Conservation (phyloP, 2,888 invertebrate species). For the Rotaria socialis region DNA sequence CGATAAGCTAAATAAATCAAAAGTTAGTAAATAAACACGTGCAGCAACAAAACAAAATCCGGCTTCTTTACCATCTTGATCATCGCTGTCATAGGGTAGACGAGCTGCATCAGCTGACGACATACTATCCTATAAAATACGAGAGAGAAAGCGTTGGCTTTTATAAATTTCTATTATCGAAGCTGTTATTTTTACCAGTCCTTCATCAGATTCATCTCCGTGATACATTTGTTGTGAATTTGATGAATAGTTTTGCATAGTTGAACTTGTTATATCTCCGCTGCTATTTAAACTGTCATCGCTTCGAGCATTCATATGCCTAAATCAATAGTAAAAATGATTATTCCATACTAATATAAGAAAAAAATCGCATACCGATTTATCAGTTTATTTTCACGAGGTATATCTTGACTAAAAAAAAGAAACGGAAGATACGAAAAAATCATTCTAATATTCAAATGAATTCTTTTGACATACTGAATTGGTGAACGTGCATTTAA, state of each 20-base stretch:
- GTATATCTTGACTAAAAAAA: background rate
- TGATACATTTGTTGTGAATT: background rate
- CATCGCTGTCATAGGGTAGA: background rate
- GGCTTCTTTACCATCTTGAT: background rate
- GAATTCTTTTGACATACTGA: background rate
- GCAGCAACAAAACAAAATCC: background rate
- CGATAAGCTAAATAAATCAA: slow-evolving; percentile 7
- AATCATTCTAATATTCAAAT: too few relatives aligned
- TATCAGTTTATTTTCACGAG: background rate
- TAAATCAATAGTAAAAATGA: background rate
- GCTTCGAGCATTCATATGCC: background rate
- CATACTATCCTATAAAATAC: slow-evolving; percentile 6
- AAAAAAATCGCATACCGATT: background rate
- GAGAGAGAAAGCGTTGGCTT: too few relatives aligned
- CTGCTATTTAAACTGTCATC: slow-evolving; percentile 17
- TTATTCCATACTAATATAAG: background rate
- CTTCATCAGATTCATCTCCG: slow-evolving; percentile 30
- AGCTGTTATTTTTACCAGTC: background rate
- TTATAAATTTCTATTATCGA: too few relatives aligned
- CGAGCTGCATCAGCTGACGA: slow-evolving; percentile 1
- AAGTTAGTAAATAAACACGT: background rate
- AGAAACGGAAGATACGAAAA: too few relatives aligned
- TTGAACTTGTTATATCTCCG: background rate
- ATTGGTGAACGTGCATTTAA: background rate
- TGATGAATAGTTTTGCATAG: too few relatives aligned